A percentile compares a stretch with the other conserved stretches of the same genome.
These are phyloP conservation scores for Hemitrygon akajei DNA, from an alignment of 2,797 vertebrate species.

Conservation along the genomic window DNA sequence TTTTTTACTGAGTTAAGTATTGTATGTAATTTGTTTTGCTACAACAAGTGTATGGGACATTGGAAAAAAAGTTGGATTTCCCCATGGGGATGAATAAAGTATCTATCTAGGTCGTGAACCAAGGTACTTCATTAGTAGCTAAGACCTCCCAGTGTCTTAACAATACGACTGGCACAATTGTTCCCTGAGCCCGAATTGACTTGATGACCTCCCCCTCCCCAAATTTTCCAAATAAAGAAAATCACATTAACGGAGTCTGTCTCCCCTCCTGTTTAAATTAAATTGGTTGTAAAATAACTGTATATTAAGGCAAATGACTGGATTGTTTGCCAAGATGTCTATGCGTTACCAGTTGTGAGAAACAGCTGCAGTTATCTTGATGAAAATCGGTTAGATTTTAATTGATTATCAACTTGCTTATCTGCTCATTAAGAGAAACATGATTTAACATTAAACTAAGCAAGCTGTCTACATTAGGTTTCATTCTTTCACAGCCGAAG, in stretches of 20 bases:
- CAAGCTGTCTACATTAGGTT: not conserved
- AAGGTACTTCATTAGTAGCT: not conserved
- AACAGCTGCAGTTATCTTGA: not conserved
- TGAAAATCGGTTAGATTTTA: not conserved
- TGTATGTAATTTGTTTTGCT: too few species aligned
- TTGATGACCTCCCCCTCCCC: too few species aligned
- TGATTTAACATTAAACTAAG: not conserved
- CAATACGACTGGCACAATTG: not conserved
- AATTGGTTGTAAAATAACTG: not conserved
- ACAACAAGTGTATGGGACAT: too few species aligned
- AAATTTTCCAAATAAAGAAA: too few species aligned
- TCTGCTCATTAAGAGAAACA: not conserved
- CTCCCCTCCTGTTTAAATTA: not conserved
- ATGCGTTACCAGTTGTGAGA: not conserved
- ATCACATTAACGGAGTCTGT: not conserved
- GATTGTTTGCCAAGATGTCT: not conserved
- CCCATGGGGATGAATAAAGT: too few species aligned
- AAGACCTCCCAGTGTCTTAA: not conserved
- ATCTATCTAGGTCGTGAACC: not conserved
- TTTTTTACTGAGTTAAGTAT: too few species aligned
- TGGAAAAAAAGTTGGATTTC: too few species aligned
- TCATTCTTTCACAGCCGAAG: not conserved
- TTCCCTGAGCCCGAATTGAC: not conserved
- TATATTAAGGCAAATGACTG: not conserved
- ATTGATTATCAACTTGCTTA: not conserved